Percentiles rank a stretch among this genome's conserved stretches.
Conservation (phyloP, 2,797 vertebrate species). For the Lagocephalus sceleratus region DNA sequence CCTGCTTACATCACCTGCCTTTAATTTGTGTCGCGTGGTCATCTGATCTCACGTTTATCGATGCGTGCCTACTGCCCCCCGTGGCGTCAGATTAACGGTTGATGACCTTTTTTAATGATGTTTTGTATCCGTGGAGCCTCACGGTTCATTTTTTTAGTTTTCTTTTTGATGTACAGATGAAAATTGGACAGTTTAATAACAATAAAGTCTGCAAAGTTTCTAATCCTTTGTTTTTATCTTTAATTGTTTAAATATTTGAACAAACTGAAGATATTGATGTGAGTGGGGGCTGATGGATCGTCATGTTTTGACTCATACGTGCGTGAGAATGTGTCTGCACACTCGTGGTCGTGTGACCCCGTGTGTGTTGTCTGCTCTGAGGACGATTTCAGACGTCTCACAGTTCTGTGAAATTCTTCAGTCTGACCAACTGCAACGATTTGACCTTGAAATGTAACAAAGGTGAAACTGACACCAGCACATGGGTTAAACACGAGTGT, state of each 20-base stretch:
- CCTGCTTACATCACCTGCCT: too few relatives aligned
- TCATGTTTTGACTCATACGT: too few relatives aligned
- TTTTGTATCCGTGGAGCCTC: slow-evolving; percentile 60
- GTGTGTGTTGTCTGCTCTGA: not conserved
- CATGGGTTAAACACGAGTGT: too few relatives aligned
- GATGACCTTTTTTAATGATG: slow-evolving; percentile 68
- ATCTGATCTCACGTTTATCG: slow-evolving; percentile 6
- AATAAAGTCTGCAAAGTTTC: slow-evolving; percentile 90
- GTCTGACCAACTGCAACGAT: not conserved
- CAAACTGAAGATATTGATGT: not conserved
- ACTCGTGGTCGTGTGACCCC: too few relatives aligned
- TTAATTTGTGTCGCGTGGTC: slow-evolving; percentile 2
- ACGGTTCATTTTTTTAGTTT: slow-evolving; percentile 34
- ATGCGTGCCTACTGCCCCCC: slow-evolving; percentile 20
- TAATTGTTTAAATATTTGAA: slow-evolving; percentile 1
- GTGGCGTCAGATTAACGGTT: slow-evolving; percentile 23
- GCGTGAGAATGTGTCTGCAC: too few relatives aligned
- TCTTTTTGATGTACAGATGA: slow-evolving; percentile 82
- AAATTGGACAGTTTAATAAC: slow-evolving; percentile 90
- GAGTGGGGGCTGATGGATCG: too few relatives aligned
- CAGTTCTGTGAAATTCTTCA: slow-evolving; percentile 45
- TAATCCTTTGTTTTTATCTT: slow-evolving; percentile 47
- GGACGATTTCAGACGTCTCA: slow-evolving; percentile 13
- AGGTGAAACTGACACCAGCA: too few relatives aligned
- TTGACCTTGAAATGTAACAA: not conserved